Conservation (phyloP, 2,888 invertebrate genomes). For the Cremastobaeus sp. region DNA sequence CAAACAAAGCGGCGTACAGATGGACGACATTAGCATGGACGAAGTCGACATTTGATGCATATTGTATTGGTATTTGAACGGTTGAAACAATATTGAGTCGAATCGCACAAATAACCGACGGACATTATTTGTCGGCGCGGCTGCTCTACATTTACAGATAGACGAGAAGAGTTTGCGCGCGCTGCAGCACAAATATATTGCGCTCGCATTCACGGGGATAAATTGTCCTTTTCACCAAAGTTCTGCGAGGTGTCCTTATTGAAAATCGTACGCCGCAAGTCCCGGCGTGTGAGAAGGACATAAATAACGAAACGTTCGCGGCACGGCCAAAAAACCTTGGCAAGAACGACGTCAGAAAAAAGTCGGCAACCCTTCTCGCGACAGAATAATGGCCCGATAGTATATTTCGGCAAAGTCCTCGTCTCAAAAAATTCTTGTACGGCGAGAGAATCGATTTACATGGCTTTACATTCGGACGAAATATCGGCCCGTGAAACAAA, state of each 20-base stretch:
- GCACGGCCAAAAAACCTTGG: conserved; percentile 55
- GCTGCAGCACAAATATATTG: conserved; percentile 49
- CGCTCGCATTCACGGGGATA: conserved; percentile 57
- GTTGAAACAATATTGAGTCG: conserved; percentile 64
- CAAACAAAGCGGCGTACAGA: conserved; percentile 42
- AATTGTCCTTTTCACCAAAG: conserved; percentile 61
- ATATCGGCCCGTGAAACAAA: conserved; percentile 52
- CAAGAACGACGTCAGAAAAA: conserved; percentile 58
- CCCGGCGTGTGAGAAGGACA: conserved; percentile 56
- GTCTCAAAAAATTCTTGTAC: conserved; percentile 60
- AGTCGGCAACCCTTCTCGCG: conserved; percentile 55
- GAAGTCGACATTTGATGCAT: conserved; percentile 63
- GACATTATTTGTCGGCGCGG: conserved; percentile 63
- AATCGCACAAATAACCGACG: conserved; percentile 63
- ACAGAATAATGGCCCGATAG: conserved; percentile 61
- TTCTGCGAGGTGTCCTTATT: conserved; percentile 62
- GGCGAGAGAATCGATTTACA: conserved; percentile 59
- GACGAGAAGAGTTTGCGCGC: conserved; percentile 46
- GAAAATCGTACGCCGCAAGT: conserved; percentile 60
- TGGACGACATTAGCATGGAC: conserved; percentile 28
- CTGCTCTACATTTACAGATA: conserved; percentile 59
- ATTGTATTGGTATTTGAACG: conserved; percentile 64
- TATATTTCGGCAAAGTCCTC: conserved; percentile 57
- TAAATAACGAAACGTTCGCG: conserved; percentile 58
- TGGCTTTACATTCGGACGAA: conserved; percentile 56